Base-by-base conservation (phyloP, 2,797 vertebrate genomes). In the Scomberomorus guttatus region DNA sequence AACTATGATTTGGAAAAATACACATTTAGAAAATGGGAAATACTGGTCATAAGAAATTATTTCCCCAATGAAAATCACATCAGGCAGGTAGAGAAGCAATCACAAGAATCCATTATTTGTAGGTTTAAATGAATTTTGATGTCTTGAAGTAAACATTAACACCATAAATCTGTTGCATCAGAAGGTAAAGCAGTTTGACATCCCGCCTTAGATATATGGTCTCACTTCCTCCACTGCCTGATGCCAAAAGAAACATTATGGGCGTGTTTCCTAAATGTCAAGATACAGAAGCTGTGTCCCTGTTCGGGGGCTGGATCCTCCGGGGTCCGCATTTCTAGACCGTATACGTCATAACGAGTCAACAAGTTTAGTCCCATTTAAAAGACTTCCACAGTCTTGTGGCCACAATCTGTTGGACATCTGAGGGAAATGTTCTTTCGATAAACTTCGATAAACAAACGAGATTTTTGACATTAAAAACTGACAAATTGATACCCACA, bases 241-340 rank as follows among this genome's bases (percentile, higher is more conserved):
- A 34, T 69, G 84, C 82, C 87, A 91, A 83, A 77, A 82, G 85
- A 80, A 77, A 81, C 58, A 85, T 86, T 73, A 61, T 13, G 73
- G 81, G 81, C 52, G 87, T 86, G 77, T 88, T 90, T 80, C 85
- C 58, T 70, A 78, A 82, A 83, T 80, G 86, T 88, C 87, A 89
- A 76, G 79, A 86, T 79, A 88, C 80, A 87, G 86, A 87, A 78
- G 86, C 88, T 17, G 84, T 59, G 78, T 89, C 80, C 81, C 77
- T 64, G 52, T 71, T 56, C 57, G 32, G 83, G 81, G 59, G 62
- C 73, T 80, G 82, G 71, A 87, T 82, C 72, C 79, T 82, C 73
- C 0, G 11, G 60, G 73, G 80, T 62, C 74, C 70, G 58, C 83
- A 84, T 85, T 80, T 83, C 77, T 79, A 55, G 68, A 68, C 64